Evolutionary conservation across 1,140 invertebrate genomes (phyloP), one percentile per base, ranked within the genome.

Genomic region (Paraescarpia echinospica): DNA sequence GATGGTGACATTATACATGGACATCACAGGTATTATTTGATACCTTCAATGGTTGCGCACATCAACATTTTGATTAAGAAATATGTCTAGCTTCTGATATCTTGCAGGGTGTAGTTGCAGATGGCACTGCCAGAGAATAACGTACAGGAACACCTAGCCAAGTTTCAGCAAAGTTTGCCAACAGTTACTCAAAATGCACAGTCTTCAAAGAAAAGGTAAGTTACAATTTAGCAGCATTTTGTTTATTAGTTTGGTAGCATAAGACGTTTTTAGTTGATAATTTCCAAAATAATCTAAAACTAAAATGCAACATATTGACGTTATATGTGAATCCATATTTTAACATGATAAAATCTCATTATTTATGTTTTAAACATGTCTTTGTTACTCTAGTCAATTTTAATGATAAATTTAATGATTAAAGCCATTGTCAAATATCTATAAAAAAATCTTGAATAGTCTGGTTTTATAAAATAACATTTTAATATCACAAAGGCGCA

Each of bases 81-180:
- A 5, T 35, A n/a, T 34, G 9, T 92, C 92, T 34, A 59, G 48
- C 59, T 4, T 77, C 59, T 77, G 18, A 5, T 77, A 31, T 77
- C 59, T 31, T 77, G 27, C 41, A 41, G 4, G 4, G 4, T 41
- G 41, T 6, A 41, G 41, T 41, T 41, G 41, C 27, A 22, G 59
- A 77, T 77, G 59, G 59, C 59, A 18, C 59, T 77, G 59, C 92
- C 92, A 33, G 51, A 89, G 48, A 92, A 92, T 89, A 92, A 92
- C n/a, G 51, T 34, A 59, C 8, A 77, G 34, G 92, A 92, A 77
- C 92, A 92, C 33, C 51, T 92, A n/a, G 92, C 51, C 59, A 92
- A 59, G 88, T 89, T 92, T 33, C 35, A 59, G n/a, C 92, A 41
- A 91, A 31, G 22, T 41, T n/a, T 41, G 90, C 90, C 34, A 91